Base-by-base conservation (phyloP, 2,888 invertebrate genomes). In the Dasysyrphus tricinctus region DNA sequence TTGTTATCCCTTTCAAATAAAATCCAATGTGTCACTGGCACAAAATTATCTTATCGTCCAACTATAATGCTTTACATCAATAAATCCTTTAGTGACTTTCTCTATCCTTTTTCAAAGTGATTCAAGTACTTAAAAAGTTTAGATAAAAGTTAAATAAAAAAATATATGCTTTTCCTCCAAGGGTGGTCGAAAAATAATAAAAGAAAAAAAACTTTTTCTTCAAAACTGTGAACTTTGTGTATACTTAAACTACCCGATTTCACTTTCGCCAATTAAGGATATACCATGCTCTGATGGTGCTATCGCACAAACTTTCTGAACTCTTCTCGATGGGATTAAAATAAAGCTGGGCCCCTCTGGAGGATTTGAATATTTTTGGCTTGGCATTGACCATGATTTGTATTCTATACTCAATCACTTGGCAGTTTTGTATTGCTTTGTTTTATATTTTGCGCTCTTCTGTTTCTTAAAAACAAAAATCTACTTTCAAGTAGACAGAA, bases 321-420 rank as follows among this genome's bases (percentile, higher is more conserved):
- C 54, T 69, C 69, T n/a, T 11, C 51, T 69, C 69, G 54, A 69
- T 69, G 54, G 73, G 57, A 76, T 51, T 74, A 74, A 49, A 61
- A 47, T 74, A 61, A 74, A 74, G 61, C 51, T 29, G 51, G 39
- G 54, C 29, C 32, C 61, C 74, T 51, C 61, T 44, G 16, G 61
- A 63, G 51, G 51, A 37, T 51, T 74, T 67, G 57, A 56, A 77
- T 69, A 69, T 78, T 69, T 51, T 24, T 39, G 59, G 37, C 57
- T 67, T 69, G 59, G 37, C 61, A 78, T 78, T 78, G 70, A 78
- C 77, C 61, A 70, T 61, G 69, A 78, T 78, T 78, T 78, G 70
- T 78, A 70, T 57, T 61, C 29, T 29, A 32, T 74, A 63, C 39
- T 74, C 61, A 61, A 74, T 74, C 74, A 74, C 32, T 61, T 67